Base-by-base conservation (phyloP, 2,797 vertebrate genomes). In the Hippopotamyrus pictus region DNA sequence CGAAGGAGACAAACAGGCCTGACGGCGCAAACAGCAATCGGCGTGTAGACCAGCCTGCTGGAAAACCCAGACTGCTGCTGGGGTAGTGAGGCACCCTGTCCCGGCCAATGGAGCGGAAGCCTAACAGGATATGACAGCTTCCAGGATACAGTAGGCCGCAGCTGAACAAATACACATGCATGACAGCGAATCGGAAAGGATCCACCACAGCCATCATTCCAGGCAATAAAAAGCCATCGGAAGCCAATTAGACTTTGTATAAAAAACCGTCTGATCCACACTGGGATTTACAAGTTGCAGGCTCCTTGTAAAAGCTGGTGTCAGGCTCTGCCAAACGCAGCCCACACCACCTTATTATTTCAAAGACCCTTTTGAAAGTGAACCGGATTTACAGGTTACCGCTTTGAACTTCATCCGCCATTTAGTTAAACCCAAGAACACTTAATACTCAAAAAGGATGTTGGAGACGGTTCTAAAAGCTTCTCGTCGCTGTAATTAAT, bases 351-450 rank as follows among this genome's bases (percentile, higher is more conserved):
- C 91, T 90, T 90, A 88, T 89, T 88, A 91, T 91, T 91, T 92
- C 90, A 91, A 91, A 92, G 88, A 92, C 92, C 54, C 44, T 44
- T 22, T 90, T 86, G 88, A 48, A 51, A 89, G 88, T 54, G 51
- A 57, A 59, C 87, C 48, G 50, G 44, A 62, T 88, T 89, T 92
- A 89, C 87, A 91, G 91, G 92, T 89, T 91, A 90, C 88, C 89
- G 89, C 90, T 88, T 89, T 57, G 51, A 25, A 90, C 89, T 90
- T 88, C 22, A 90, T 92, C 91, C 54, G 44, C 93, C 92, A 92
- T 91, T 88, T 86, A 82, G 92, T 91, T 93, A 92, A 93, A 92
- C 91, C 85, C 90, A 89, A 91, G 88, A 91, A 87, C 89, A 91
- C 90, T 82, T 89, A 87, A 88, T 83, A 46, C 79, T 87, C n/a